Evolutionary conservation across 2,113 vertebrate genomes (phyloP).

Genomic region (Cynoglossus semilaevis): DNA sequence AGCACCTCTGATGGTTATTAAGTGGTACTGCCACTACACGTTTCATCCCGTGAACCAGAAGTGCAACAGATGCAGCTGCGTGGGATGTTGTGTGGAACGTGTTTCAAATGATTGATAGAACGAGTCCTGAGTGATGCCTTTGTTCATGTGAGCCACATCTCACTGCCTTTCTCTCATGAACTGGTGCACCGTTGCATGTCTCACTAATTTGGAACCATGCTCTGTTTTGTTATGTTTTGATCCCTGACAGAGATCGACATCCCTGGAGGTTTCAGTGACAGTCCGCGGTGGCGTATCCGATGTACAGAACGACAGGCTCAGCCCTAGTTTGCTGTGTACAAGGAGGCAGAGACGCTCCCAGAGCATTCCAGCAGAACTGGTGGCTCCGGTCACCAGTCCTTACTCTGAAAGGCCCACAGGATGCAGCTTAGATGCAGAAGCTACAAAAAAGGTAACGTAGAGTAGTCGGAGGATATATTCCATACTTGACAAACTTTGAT

Average conservation of each 20-base stretch:
- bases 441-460: slow-evolving; percentile 67
- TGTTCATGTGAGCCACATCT: slow-evolving; percentile 30
- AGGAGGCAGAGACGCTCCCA: slow-evolving; percentile 47
- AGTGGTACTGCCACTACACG: slow-evolving; percentile 58
- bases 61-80: slow-evolving; percentile 46
- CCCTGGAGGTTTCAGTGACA: slow-evolving; percentile 63
- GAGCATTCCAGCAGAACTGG: slow-evolving; percentile 67
- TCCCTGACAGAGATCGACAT: slow-evolving; percentile 68
- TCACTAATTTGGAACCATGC: slow-evolving; percentile 38
- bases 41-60: slow-evolving; percentile 51
- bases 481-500: too few relatives aligned
- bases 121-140: slow-evolving; percentile 35
- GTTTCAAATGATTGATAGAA: slow-evolving; percentile 31
- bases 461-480: too few relatives aligned
- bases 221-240: slow-evolving; percentile 43
- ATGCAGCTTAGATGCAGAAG: slow-evolving; percentile 47
- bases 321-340: slow-evolving; percentile 41
- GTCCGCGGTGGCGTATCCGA: slow-evolving; percentile 43
- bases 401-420: slow-evolving; percentile 59
- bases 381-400: slow-evolving; percentile 57
- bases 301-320: slow-evolving; percentile 50
- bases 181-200: slow-evolving; percentile 45
- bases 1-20: slow-evolving; percentile 51
- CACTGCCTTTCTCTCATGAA: slow-evolving; percentile 34
- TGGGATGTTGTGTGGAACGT: slow-evolving; percentile 20